Conservation (phyloP, 92 coral and sea anemone genomes). For the Meandrina meandrites region DNA sequence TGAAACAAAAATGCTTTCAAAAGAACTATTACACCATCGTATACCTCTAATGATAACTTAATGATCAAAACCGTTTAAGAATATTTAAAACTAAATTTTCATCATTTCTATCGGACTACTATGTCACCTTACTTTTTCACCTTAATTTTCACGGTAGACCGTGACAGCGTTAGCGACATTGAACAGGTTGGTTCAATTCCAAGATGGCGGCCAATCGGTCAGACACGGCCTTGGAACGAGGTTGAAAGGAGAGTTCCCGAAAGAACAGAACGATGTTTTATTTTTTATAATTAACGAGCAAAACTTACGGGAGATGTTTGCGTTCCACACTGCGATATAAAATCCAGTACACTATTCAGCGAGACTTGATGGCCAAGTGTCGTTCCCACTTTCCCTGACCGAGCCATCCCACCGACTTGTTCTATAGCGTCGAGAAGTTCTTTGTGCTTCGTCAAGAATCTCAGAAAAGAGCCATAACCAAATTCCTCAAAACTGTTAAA, state of each 20-base stretch:
- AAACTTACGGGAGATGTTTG: constrained; percentile 61
- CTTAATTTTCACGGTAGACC: too few species aligned
- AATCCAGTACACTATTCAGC: constrained; percentile 57
- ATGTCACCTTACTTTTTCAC: too few species aligned
- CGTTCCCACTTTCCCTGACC: constrained; percentile 17
- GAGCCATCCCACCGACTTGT: constrained; percentile 46
- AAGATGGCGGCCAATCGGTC: too few species aligned
- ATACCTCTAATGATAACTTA: too few species aligned
- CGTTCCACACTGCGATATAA: constrained; percentile 77
- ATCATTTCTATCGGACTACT: too few species aligned
- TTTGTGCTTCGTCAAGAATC: constrained; percentile 70
- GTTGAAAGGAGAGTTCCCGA: not conserved
- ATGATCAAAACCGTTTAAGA: too few species aligned
- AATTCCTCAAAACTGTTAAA: constrained; percentile 67
- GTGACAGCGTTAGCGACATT: too few species aligned
- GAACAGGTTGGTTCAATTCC: too few species aligned
- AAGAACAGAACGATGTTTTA: not conserved
- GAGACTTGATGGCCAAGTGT: constrained; percentile 37
- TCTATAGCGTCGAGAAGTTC: constrained; percentile 60
- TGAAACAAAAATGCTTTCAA: too few species aligned
- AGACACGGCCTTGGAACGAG: not conserved
- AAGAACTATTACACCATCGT: too few species aligned
- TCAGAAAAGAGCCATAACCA: constrained; percentile 83
- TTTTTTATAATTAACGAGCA: not conserved
- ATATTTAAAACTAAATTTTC: too few species aligned